phyloP scores from a whole-genome alignment of 2,113 vertebrate genomes.

The Geococcyx californianus region DNA sequence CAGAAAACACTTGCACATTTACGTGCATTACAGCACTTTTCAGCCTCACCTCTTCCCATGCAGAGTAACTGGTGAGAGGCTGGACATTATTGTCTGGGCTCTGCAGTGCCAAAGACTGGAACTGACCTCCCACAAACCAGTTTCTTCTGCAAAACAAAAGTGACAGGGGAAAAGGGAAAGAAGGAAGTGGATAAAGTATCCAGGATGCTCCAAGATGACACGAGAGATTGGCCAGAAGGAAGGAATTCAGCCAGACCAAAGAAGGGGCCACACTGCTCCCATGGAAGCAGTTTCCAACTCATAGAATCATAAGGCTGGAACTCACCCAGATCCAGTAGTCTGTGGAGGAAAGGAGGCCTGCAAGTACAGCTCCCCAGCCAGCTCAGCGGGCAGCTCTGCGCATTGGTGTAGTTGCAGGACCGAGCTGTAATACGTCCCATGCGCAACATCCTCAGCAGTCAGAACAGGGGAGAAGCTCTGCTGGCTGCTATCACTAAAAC shows the following conservation, averaged over 20 bases:
- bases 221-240: neutral
- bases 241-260: neutral
- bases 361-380: neutral
- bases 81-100: neutral
- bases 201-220: neutral
- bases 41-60: constrained; percentile 16
- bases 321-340: constrained; percentile 2
- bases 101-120: neutral
- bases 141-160: neutral
- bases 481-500: constrained; percentile 29
- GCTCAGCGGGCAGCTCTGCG: neutral
- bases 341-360: neutral
- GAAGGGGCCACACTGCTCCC: neutral
- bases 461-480: neutral
- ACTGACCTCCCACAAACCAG: neutral
- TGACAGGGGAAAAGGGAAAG: neutral
- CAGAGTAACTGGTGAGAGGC: neutral
- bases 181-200: neutral
- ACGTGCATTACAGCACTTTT: neutral
- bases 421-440: neutral
- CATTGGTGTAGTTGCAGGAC: neutral
- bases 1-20: neutral
- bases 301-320: too few species aligned
- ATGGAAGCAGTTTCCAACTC: neutral
- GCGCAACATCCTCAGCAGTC: neutral